Percentiles rank a stretch among this genome's conserved stretches.
Conservation (phyloP, 2,797 vertebrate genomes). For the Perodicticus potto region DNA sequence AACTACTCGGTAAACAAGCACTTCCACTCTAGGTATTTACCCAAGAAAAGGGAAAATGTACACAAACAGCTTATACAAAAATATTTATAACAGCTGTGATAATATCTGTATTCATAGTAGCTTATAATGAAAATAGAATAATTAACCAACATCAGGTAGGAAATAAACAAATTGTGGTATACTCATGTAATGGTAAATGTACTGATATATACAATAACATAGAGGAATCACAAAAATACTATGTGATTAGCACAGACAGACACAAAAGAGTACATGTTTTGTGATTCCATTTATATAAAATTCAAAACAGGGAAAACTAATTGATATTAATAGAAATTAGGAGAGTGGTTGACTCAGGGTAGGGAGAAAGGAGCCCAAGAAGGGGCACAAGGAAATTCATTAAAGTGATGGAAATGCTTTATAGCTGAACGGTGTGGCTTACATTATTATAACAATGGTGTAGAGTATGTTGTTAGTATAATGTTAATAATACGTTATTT, state of each 20-base stretch:
- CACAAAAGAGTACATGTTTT: neutral
- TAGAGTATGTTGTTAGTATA: neutral
- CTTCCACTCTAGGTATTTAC: constrained; percentile 19
- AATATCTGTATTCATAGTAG: neutral
- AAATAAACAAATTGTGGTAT: neutral
- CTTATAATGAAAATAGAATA: neutral
- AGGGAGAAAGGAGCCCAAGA: neutral
- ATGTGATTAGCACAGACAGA: constrained; percentile 1
- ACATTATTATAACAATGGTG: neutral
- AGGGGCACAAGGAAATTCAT: neutral
- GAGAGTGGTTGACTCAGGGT: neutral
- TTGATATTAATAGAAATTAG: neutral
- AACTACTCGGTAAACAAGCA: neutral
- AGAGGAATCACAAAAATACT: constrained; percentile 28
- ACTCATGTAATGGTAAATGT: neutral
- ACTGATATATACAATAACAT: neutral
- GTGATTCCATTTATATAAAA: neutral
- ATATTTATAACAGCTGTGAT: neutral
- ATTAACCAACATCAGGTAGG: neutral
- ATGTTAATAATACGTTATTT: neutral
- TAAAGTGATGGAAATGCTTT: neutral
- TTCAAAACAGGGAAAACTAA: constrained; percentile 33
- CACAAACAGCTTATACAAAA: neutral
- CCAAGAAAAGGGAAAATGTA: neutral
- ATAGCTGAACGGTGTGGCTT: neutral